Evolutionary conservation across 2,888 invertebrate species (phyloP).

Genomic region (Anorthoa munda): DNA sequence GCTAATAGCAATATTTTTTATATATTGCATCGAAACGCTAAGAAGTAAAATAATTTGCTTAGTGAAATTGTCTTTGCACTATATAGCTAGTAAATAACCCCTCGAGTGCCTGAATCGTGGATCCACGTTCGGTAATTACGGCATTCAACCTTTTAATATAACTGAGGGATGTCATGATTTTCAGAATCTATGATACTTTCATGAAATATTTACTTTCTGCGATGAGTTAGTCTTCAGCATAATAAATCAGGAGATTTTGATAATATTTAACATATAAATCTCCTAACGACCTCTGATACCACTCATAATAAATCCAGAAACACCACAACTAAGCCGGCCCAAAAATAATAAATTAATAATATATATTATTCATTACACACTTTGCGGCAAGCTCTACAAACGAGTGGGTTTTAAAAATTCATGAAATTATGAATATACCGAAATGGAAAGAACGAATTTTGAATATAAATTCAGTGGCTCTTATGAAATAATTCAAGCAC

Average conservation of each 20-base stretch:
- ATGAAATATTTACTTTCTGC: too few species aligned
- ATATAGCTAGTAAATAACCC: not conserved
- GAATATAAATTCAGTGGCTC: slow-evolving; percentile 54
- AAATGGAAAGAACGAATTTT: slow-evolving; percentile 58
- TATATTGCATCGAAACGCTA: too few species aligned
- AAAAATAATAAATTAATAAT: slow-evolving; percentile 50
- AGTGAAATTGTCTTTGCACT: not conserved
- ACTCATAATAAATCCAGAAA: slow-evolving; percentile 6
- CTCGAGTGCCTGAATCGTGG: too few species aligned
- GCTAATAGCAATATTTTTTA: too few species aligned
- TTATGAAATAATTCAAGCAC: slow-evolving; percentile 50
- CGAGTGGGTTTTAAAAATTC: slow-evolving; percentile 58
- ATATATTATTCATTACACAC: slow-evolving; percentile 58
- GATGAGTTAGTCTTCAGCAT: not conserved
- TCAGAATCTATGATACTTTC: too few species aligned
- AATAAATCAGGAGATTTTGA: not conserved
- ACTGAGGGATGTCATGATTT: too few species aligned
- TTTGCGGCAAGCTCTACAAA: slow-evolving; percentile 42
- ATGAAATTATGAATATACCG: slow-evolving; percentile 55
- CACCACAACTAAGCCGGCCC: slow-evolving; percentile 7
- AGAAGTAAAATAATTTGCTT: too few species aligned
- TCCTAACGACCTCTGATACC: not conserved
- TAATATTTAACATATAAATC: not conserved
- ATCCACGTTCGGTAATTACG: too few species aligned
- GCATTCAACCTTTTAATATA: too few species aligned